Conservation (phyloP, 2,797 vertebrate species). For the Epinephelus awoara region DNA sequence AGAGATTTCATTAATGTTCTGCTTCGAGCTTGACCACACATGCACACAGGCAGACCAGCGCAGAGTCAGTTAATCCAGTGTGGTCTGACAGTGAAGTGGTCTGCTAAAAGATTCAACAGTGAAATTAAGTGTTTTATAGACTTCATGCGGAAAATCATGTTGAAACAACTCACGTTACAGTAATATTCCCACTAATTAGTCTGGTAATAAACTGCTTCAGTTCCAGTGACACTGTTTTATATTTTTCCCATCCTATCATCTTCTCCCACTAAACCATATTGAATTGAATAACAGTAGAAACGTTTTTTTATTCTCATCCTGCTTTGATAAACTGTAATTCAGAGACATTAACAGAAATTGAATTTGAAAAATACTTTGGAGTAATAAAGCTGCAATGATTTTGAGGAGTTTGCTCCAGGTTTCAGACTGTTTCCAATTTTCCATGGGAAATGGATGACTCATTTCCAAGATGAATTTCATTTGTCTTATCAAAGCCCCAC, state of each 20-base stretch:
- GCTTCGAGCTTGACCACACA: slow-evolving; percentile 7
- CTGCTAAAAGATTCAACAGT: slow-evolving; percentile 38
- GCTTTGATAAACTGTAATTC: background rate
- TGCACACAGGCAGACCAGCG: background rate
- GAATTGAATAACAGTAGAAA: background rate
- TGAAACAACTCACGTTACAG: background rate
- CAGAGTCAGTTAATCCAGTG: background rate
- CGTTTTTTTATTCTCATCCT: background rate
- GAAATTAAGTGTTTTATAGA: slow-evolving; percentile 46
- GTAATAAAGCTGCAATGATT: background rate
- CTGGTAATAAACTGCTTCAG: slow-evolving; percentile 14
- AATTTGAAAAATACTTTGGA: background rate
- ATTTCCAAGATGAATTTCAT: background rate
- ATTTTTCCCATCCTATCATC: background rate
- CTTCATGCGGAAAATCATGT: slow-evolving; percentile 7
- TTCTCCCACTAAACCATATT: background rate
- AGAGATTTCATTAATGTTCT: background rate
- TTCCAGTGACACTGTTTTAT: slow-evolving; percentile 8
- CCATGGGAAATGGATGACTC: background rate
- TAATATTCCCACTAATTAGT: slow-evolving; percentile 31
- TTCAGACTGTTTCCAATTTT: background rate
- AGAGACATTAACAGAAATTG: background rate
- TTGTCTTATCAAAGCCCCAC: background rate
- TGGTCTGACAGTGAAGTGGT: background rate
- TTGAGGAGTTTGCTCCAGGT: background rate